phyloP scores from a whole-genome alignment of 64 coral and sea anemone genomes.

The Exaiptasia diaphana region DNA sequence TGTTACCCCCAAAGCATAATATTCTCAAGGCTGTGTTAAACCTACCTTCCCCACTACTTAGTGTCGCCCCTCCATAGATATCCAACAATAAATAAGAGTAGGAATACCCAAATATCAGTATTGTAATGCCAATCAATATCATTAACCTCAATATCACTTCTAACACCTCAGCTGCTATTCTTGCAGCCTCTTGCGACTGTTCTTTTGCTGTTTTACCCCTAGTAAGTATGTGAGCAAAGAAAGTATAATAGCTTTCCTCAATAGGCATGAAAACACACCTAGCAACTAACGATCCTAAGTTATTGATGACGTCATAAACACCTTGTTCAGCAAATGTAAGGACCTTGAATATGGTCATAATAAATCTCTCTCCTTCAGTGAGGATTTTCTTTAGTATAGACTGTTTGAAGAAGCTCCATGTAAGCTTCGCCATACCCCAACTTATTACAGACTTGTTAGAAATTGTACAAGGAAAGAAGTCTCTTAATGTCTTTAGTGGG shows the following conservation, averaged over 20 bases:
- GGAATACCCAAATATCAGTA: slow-evolving; percentile 81
- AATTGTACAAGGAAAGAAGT: slow-evolving; percentile 69
- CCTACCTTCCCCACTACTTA: slow-evolving; percentile 90
- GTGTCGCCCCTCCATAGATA: slow-evolving; percentile 83
- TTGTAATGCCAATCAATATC: slow-evolving; percentile 68
- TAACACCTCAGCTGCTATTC: slow-evolving; percentile 71
- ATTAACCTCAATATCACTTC: slow-evolving; percentile 86
- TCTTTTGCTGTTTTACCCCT: slow-evolving; percentile 60
- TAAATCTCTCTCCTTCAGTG: slow-evolving; percentile 92
- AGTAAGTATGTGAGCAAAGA: slow-evolving; percentile 65
- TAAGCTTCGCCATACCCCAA: slow-evolving; percentile 63
- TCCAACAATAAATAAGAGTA: slow-evolving; percentile 90
- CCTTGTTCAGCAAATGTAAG: slow-evolving; percentile 95
- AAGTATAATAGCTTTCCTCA: slow-evolving; percentile 95
- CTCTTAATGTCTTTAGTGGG: slow-evolving; percentile 58
- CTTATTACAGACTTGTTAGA: slow-evolving; percentile 50
- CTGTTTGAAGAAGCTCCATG: slow-evolving; percentile 94
- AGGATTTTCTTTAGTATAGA: slow-evolving; percentile 93
- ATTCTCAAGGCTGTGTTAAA: too few relatives aligned
- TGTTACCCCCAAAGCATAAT: too few relatives aligned
- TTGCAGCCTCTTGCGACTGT: slow-evolving; percentile 47
- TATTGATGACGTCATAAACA: slow-evolving; percentile 90
- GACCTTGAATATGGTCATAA: slow-evolving; percentile 90
- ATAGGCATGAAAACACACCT: slow-evolving; percentile 94
- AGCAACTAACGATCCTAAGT: slow-evolving; percentile 81